Percentiles rank a stretch among this genome's conserved stretches.
phyloP scores from a whole-genome alignment of 2,888 invertebrate genomes.

The Chaetogeoica ovagalla region DNA sequence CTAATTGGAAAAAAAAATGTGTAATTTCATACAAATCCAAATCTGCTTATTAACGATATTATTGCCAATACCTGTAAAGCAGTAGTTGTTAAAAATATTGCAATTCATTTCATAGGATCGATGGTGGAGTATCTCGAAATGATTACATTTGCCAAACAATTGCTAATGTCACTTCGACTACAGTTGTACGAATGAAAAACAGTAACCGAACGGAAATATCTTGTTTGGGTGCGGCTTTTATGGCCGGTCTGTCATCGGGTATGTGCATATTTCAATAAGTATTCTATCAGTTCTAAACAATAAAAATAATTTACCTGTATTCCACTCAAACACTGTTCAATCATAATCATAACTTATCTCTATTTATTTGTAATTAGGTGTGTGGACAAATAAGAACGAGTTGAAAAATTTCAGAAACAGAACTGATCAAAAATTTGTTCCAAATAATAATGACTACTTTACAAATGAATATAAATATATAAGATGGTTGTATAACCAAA shows the following conservation, averaged over 20 bases:
- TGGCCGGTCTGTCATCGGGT: conserved; percentile 75
- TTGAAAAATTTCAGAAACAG: conserved; percentile 30
- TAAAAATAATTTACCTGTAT: too few relatives aligned
- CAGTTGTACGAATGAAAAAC: conserved; percentile 68
- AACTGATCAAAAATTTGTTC: conserved; percentile 45
- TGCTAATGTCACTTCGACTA: conserved; percentile 76
- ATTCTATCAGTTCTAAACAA: too few relatives aligned
- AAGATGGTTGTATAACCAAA: conserved; percentile 46
- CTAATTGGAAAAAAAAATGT: too few relatives aligned
- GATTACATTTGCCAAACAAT: conserved; percentile 88
- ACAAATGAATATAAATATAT: conserved; percentile 49
- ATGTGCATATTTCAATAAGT: neutral
- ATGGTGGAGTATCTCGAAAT: conserved; percentile 95
- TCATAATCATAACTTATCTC: neutral
- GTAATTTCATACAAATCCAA: too few relatives aligned
- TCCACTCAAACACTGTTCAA: too few relatives aligned
- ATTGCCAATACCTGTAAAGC: neutral
- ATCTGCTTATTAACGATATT: too few relatives aligned
- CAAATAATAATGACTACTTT: conserved; percentile 30
- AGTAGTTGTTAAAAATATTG: neutral
- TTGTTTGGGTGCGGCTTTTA: conserved; percentile 80
- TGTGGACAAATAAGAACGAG: conserved; percentile 39
- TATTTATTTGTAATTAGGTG: conserved; percentile 26
- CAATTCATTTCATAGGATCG: conserved; percentile 67
- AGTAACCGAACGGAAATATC: conserved; percentile 76